Percentiles rank a stretch among this genome's conserved stretches.
Conservation (phyloP, 1,140 invertebrate species). For the Cyrtorhinus lividipennis region DNA sequence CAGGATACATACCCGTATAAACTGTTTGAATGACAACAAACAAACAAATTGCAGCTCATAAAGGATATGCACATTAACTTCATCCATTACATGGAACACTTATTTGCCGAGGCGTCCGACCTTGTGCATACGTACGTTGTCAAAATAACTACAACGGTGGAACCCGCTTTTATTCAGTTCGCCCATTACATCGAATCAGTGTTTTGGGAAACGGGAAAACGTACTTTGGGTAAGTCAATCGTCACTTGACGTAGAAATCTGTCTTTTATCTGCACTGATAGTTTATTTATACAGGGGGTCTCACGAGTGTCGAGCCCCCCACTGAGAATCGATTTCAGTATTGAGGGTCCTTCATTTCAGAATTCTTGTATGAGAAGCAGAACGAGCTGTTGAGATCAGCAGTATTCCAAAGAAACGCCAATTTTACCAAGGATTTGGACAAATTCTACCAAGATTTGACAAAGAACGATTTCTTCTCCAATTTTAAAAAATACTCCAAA, state of each 20-base stretch:
- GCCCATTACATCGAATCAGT: constrained; percentile 58
- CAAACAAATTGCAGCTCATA: background rate
- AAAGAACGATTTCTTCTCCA: constrained; percentile 52
- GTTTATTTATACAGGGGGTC: too few species aligned
- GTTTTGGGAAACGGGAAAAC: constrained; percentile 52
- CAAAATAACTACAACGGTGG: constrained; percentile 48
- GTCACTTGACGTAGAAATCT: too few species aligned
- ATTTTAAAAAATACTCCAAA: constrained; percentile 55
- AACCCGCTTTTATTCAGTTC: constrained; percentile 58
- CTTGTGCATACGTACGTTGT: constrained; percentile 52
- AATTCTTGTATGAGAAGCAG: constrained; percentile 62
- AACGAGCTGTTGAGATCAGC: constrained; percentile 62
- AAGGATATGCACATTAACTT: constrained; percentile 61
- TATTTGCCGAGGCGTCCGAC: constrained; percentile 47
- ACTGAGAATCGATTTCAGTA: too few species aligned
- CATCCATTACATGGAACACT: constrained; percentile 53
- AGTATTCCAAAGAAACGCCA: constrained; percentile 59
- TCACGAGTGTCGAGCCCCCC: too few species aligned
- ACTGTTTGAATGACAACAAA: too few species aligned
- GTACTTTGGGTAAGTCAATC: constrained; percentile 38
- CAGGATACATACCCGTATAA: too few species aligned
- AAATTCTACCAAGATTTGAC: constrained; percentile 57
- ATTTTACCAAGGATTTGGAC: constrained; percentile 65
- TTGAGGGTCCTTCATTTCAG: too few species aligned
- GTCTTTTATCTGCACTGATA: too few species aligned